Evolutionary conservation across 2,797 vertebrate genomes (phyloP).

Genomic region (Phoebastria nigripes): DNA sequence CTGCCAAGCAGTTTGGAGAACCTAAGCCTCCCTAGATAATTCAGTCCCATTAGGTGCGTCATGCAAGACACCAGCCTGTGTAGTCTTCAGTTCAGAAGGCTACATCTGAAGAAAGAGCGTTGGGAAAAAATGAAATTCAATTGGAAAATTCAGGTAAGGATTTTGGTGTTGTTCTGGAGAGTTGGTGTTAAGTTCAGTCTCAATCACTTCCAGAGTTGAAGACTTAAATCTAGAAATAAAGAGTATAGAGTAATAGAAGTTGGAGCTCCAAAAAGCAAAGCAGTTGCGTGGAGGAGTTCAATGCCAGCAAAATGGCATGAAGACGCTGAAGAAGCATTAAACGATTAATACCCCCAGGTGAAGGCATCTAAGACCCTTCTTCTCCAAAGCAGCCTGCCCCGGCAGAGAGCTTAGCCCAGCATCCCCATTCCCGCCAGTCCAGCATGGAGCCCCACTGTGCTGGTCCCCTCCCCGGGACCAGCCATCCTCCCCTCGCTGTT

Average conservation of each 20-base stretch:
- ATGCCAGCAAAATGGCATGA: neutral
- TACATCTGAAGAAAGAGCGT: neutral
- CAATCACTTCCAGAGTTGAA: neutral
- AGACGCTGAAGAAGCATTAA: neutral
- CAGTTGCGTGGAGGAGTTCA: neutral
- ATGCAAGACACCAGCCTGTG: neutral
- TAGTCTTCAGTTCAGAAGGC: neutral
- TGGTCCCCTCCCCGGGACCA: neutral
- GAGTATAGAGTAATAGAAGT: neutral
- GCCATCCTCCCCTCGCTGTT: neutral
- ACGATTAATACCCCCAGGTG: accelerated
- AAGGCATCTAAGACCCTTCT: neutral
- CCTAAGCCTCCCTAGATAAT: neutral
- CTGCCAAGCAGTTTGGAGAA: neutral
- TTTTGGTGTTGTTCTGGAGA: neutral
- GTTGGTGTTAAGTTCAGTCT: neutral
- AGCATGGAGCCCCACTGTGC: neutral
- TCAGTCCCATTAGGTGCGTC: neutral
- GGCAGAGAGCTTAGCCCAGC: neutral
- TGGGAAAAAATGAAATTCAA: neutral
- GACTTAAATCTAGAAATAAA: neutral
- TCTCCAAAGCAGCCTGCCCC: neutral
- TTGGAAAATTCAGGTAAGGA: neutral
- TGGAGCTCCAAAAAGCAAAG: neutral
- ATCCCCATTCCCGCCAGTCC: neutral